These are phyloP conservation scores for Drosophila cognata DNA, from an alignment of 2,888 invertebrate species.

Conservation along the genomic window DNA sequence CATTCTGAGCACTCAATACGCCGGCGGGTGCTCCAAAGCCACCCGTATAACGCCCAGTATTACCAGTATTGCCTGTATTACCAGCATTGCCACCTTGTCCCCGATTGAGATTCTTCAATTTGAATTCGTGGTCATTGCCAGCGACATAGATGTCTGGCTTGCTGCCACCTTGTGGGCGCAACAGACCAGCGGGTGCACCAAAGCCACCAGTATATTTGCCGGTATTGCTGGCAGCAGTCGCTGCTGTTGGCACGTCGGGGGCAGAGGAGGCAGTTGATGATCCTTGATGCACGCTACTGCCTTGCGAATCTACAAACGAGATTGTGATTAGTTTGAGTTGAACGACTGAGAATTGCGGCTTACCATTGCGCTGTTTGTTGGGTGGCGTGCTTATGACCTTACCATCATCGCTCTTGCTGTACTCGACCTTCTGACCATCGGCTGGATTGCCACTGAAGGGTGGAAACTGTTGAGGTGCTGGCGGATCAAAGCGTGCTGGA, in stretches of 20 bases:
- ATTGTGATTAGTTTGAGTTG: background rate
- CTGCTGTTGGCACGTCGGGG: background rate
- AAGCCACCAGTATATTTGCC: slow-evolving; percentile 83
- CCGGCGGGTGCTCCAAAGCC: slow-evolving; percentile 78
- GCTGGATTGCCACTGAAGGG: slow-evolving; percentile 44
- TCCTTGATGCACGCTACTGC: slow-evolving; percentile 11
- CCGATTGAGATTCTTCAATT: slow-evolving; percentile 33
- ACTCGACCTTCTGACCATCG: slow-evolving; percentile 74
- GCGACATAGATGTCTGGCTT: slow-evolving; percentile 66
- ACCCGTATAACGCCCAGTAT: slow-evolving; percentile 69
- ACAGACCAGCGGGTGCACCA: slow-evolving; percentile 67
- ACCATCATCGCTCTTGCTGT: slow-evolving; percentile 83
- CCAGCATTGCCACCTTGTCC: background rate
- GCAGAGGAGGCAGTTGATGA: background rate
- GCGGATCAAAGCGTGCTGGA: slow-evolving; percentile 80
- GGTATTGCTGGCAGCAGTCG: slow-evolving; percentile 29
- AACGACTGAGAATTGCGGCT: slow-evolving; percentile 13
- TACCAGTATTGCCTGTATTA: slow-evolving; percentile 26
- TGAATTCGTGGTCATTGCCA: slow-evolving; percentile 58
- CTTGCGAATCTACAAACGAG: slow-evolving; percentile 28
- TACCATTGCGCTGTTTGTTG: slow-evolving; percentile 68
- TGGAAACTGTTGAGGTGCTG: slow-evolving; percentile 58
- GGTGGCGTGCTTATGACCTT: slow-evolving; percentile 81
- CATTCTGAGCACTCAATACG: slow-evolving; percentile 63
- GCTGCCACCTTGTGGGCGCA: slow-evolving; percentile 41